Base-by-base conservation (phyloP, 2,113 vertebrate genomes). In the Egretta garzetta region DNA sequence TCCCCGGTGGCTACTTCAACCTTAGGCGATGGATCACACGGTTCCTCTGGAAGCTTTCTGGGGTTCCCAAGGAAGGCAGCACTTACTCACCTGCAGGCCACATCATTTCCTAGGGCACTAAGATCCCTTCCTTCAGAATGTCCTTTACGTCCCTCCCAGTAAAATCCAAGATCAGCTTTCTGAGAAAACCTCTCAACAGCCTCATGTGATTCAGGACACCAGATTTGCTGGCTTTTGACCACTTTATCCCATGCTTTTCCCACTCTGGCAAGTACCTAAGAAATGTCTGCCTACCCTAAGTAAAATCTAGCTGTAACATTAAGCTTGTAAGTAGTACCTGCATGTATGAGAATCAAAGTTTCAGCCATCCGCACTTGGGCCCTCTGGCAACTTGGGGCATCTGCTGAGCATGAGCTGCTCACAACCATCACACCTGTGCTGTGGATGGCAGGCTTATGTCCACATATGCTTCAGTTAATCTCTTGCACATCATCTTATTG, bases 351-450 rank as follows among this genome's bases (percentile, higher is more conserved):
- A 90, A 28, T 32, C 30, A 56, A 43, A 68, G 55, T 49, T 87
- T 87, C 63, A 72, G 27, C 22, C 26, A 16, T 55, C 9, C 3
- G 7, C 9, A 6, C 35, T 60, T 80, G 24, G 64, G 32, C 27
- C 35, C 22, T 84, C 37, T 68, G 37, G 30, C 28, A 72, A 21
- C 28, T 50, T 67, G 72, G 22, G 55, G 11, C 3, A 6, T 41
- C 37, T 82, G 52, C 60, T 82, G 47, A 39, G 41, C 16, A 3
- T 5, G 24, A 24, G 76, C 50, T 58, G 60, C 64, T 88, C 2
- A 1, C 28, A 85, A 32, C 67, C 27, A 58, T 58, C 3, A 0
- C 21, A 75, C 12, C 43, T 0, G 0, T 37, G 35, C 52, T 58
- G 10, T 27, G 37, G 10, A 20, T 71, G 55, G 58, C 49, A 84